These are phyloP conservation scores for Eulemur coronatus DNA, from an alignment of 2,797 vertebrate species.

Conservation along the genomic window DNA sequence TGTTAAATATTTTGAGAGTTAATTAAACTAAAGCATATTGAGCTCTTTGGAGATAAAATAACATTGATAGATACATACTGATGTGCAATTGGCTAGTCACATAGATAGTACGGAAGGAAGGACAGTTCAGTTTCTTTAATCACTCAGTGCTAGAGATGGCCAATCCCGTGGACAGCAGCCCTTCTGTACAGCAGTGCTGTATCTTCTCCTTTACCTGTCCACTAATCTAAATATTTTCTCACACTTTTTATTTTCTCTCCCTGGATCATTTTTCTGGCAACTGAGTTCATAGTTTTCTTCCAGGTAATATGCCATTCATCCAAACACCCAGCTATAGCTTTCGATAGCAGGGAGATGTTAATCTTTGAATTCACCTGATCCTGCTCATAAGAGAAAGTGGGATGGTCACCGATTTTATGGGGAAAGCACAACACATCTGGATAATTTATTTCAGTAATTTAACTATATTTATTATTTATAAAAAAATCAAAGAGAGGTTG, in stretches of 20 bases:
- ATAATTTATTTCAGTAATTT: neutral
- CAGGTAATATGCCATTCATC: neutral
- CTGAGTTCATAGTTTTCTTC: neutral
- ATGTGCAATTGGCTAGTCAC: neutral
- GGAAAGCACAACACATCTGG: neutral
- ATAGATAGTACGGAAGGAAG: neutral
- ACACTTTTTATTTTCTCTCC: neutral
- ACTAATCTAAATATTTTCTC: neutral
- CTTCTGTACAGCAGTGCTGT: neutral
- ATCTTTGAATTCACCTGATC: neutral
- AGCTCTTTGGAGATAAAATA: neutral
- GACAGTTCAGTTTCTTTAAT: neutral
- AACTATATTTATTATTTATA: neutral
- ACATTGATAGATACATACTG: neutral
- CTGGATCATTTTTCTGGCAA: neutral
- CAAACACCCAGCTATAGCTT: neutral
- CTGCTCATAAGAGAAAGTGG: neutral
- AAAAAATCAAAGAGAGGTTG: neutral
- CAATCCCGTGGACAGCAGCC: neutral
- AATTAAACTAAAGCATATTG: slow-evolving; percentile 14
- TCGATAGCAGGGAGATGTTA: neutral
- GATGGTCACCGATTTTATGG: neutral
- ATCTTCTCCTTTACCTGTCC: neutral
- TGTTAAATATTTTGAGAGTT: neutral
- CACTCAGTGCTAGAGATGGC: neutral